phyloP scores from a whole-genome alignment of 2,888 invertebrate genomes.

The Papilio protenor region DNA sequence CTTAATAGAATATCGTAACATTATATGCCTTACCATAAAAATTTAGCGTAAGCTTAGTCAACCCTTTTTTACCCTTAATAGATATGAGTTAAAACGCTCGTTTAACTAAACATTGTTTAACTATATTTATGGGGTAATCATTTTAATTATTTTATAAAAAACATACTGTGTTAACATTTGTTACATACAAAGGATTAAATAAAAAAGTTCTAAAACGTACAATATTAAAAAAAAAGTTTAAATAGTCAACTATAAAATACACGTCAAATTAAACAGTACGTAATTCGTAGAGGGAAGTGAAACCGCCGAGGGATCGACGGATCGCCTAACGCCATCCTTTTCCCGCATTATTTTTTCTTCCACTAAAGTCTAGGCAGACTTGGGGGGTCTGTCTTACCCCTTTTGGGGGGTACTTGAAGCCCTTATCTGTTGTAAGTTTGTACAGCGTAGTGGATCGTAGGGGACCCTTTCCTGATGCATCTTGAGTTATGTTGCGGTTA shows the following conservation, averaged over 20 bases:
- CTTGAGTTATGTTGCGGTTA: constrained; percentile 74
- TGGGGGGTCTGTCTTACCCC: constrained; percentile 81
- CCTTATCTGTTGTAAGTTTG: constrained; percentile 84
- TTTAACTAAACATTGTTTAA: no score
- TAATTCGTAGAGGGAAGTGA: constrained; percentile 50
- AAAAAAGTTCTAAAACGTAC: not conserved
- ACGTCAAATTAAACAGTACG: constrained; percentile 48
- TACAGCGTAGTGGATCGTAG: constrained; percentile 82
- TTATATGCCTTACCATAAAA: no score
- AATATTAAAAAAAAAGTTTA: not conserved
- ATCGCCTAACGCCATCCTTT: constrained; percentile 62
- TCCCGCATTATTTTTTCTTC: constrained; percentile 77
- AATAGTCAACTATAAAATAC: constrained; percentile 26
- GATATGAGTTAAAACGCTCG: no score
- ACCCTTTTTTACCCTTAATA: no score
- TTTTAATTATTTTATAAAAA: not conserved
- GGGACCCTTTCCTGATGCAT: constrained; percentile 81
- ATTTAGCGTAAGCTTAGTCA: no score
- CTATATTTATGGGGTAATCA: no score
- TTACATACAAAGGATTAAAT: not conserved
- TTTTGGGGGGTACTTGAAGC: constrained; percentile 81
- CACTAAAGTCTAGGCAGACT: constrained; percentile 78
- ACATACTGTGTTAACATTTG: not conserved
- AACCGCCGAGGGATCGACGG: constrained; percentile 53
- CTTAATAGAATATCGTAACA: not conserved